A percentile compares a stretch with the other conserved stretches of the same genome.
Conservation (phyloP, 2,888 invertebrate species). For the Taphrorychus bicolor region DNA sequence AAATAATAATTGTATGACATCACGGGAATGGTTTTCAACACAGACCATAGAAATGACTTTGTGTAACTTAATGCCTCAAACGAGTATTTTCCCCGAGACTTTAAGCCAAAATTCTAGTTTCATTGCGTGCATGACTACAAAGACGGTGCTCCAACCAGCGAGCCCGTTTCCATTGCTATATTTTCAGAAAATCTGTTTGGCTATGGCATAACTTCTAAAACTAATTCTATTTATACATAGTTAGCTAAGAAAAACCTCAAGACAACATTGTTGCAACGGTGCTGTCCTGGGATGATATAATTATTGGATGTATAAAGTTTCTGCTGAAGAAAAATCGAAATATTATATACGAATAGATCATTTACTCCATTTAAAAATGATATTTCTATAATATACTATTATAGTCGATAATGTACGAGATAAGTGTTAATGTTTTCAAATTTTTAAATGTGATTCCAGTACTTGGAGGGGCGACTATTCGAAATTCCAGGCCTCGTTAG, state of each 20-base stretch:
- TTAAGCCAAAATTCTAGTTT: neutral
- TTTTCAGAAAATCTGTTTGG: neutral
- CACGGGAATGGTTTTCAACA: too few relatives aligned
- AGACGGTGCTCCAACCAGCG: neutral
- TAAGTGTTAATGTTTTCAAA: conserved; percentile 61
- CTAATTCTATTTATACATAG: neutral
- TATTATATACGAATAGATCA: conserved; percentile 37
- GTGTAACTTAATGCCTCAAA: too few relatives aligned
- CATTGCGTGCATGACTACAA: too few relatives aligned
- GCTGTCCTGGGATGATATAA: neutral
- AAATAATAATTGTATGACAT: too few relatives aligned
- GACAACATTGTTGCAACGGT: neutral
- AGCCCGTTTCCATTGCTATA: neutral
- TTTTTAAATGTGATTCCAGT: conserved; percentile 59
- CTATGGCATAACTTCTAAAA: neutral
- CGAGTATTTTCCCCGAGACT: too few relatives aligned
- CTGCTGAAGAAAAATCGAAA: conserved; percentile 32
- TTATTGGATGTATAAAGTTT: conserved; percentile 30
- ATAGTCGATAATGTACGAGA: conserved; percentile 53
- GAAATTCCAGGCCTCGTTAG: neutral
- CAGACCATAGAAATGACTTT: too few relatives aligned
- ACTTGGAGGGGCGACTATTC: conserved; percentile 9
- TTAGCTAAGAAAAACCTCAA: too few relatives aligned
- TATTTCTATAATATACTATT: conserved; percentile 39
- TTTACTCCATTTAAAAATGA: conserved; percentile 40